These are phyloP conservation scores for Rhabdomys dilectus DNA, from an alignment of 2,113 vertebrate species.

Conservation along the genomic window DNA sequence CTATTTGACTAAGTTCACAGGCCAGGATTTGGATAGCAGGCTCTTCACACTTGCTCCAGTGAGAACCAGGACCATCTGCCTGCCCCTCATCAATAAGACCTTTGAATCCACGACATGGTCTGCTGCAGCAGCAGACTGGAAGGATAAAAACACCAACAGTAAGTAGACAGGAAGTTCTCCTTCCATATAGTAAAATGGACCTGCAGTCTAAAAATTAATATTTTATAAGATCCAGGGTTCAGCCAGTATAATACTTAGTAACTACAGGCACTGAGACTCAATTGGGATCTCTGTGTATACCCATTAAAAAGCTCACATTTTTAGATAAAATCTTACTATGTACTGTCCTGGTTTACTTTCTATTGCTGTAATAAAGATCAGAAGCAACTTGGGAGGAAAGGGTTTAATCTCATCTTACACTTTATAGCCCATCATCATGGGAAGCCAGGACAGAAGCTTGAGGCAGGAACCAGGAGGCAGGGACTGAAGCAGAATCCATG, in stretches of 20 bases:
- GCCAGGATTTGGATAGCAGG: background rate
- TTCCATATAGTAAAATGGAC: background rate
- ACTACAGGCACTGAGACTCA: slow-evolving; percentile 10
- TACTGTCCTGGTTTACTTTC: background rate
- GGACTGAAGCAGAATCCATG: background rate
- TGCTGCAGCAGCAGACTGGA: background rate
- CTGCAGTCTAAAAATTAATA: background rate
- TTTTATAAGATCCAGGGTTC: background rate
- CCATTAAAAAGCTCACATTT: background rate
- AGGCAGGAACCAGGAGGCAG: background rate
- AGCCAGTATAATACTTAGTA: background rate
- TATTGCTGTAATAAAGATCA: background rate
- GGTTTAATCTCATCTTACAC: background rate
- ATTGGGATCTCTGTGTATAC: background rate
- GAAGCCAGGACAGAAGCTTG: background rate
- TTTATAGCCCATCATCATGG: background rate
- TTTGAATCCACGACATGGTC: background rate
- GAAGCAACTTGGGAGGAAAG: background rate
- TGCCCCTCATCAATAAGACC: background rate
- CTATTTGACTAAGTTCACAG: background rate
- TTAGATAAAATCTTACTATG: background rate
- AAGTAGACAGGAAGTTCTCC: background rate
- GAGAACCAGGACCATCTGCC: background rate
- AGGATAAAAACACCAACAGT: background rate
- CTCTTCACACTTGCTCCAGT: background rate